A percentile compares a stretch with the other conserved stretches of the same genome.
These are phyloP conservation scores for Microplitis deprimator DNA, from an alignment of 2,888 invertebrate genomes.

Conservation along the genomic window DNA sequence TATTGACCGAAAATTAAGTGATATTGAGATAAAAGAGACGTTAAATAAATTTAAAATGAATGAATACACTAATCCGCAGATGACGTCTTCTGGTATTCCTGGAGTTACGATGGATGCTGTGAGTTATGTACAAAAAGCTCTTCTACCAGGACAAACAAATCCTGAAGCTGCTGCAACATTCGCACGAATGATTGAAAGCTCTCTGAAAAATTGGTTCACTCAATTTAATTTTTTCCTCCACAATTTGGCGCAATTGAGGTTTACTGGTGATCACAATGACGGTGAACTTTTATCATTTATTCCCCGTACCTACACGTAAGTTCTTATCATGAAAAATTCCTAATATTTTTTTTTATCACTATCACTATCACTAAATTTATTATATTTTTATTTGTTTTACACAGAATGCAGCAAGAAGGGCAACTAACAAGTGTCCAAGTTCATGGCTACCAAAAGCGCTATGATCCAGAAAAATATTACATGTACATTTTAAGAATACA, in stretches of 20 bases:
- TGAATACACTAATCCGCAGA: constrained; percentile 74
- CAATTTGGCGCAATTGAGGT: constrained; percentile 93
- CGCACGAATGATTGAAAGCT: constrained; percentile 95
- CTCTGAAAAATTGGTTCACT: constrained; percentile 92
- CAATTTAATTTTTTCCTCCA: constrained; percentile 99
- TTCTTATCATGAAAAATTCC: constrained; percentile 51
- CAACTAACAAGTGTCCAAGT: constrained; percentile 88
- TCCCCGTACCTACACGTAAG: constrained; percentile 93
- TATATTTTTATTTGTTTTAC: constrained; percentile 45
- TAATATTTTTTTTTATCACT: neutral
- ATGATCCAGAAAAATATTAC: constrained; percentile 98
- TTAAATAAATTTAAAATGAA: constrained; percentile 59
- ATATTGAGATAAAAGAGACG: constrained; percentile 58
- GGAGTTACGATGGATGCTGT: constrained; percentile 94
- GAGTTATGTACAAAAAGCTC: constrained; percentile 90
- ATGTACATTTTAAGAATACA: constrained; percentile 90
- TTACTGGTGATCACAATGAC: constrained; percentile 88
- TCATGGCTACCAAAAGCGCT: constrained; percentile 92
- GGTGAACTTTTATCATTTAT: constrained; percentile 92
- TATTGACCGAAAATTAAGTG: constrained; percentile 53
- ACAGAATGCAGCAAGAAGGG: constrained; percentile 90
- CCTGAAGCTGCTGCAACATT: constrained; percentile 97
- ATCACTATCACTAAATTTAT: neutral
- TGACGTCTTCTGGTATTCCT: constrained; percentile 92
- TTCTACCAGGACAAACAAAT: constrained; percentile 91